phyloP scores from a whole-genome alignment of 2,888 invertebrate species.

The Cyrtodaria siliqua region DNA sequence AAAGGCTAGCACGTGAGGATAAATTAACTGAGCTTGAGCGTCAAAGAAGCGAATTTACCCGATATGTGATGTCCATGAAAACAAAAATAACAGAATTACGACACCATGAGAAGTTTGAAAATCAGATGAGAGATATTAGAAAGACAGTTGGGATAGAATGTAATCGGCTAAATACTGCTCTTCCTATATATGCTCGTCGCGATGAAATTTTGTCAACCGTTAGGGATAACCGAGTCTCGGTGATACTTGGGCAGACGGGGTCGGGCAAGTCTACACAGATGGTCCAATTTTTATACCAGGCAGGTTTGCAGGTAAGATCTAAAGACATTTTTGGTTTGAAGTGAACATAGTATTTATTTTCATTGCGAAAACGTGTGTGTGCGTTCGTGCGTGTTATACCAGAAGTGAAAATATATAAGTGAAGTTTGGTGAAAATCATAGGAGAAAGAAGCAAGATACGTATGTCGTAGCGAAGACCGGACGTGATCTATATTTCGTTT shows the following conservation, averaged over 20 bases:
- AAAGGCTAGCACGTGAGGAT: constrained; percentile 59
- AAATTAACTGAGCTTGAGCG: constrained; percentile 66
- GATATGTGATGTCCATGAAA: constrained; percentile 44
- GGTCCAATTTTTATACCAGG: constrained; percentile 83
- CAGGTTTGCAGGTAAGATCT: constrained; percentile 70
- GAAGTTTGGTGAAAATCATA: too few species aligned
- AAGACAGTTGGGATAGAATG: constrained; percentile 74
- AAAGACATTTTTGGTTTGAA: too few species aligned
- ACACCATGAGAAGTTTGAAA: constrained; percentile 40
- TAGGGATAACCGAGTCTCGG: constrained; percentile 75
- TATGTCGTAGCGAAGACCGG: too few species aligned
- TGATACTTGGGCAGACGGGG: constrained; percentile 85
- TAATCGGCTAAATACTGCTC: constrained; percentile 62
- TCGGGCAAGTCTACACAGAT: constrained; percentile 86
- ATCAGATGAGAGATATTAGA: constrained; percentile 47
- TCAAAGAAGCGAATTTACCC: constrained; percentile 70
- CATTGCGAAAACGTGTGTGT: too few species aligned
- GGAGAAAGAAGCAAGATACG: too few species aligned
- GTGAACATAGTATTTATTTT: too few species aligned
- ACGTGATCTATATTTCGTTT: too few species aligned
- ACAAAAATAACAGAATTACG: constrained; percentile 37
- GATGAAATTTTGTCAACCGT: constrained; percentile 74
- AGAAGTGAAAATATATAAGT: too few species aligned
- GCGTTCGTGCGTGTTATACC: too few species aligned
- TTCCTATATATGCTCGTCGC: constrained; percentile 82